Evolutionary conservation across 2,113 vertebrate genomes (phyloP).

Genomic region (Antechinus flavipes): DNA sequence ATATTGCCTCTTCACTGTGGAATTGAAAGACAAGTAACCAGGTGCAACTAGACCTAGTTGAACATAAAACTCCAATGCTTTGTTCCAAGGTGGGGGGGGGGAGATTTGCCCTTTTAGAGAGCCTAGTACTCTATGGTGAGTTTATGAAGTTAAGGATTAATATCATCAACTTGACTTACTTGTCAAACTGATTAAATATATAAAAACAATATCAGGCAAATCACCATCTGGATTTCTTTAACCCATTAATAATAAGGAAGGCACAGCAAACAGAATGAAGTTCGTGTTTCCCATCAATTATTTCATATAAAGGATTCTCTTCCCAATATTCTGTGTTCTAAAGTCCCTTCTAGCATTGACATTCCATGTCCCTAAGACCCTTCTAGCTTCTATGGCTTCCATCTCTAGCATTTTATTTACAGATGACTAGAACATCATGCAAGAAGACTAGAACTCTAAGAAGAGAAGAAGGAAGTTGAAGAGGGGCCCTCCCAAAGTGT

Average conservation of each 20-base stretch:
- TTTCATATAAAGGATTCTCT: not conserved
- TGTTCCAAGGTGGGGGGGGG: not conserved
- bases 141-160: constrained; percentile 34
- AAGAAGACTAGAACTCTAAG: not conserved
- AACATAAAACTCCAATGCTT: constrained; percentile 9
- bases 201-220: not conserved
- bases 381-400: not conserved
- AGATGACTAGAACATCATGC: not conserved
- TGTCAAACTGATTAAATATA: constrained; percentile 29
- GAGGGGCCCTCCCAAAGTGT: not conserved
- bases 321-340: not conserved
- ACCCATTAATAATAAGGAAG: not conserved
- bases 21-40: constrained; percentile 27
- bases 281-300: not conserved
- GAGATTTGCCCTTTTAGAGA: not conserved
- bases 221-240: constrained; percentile 10
- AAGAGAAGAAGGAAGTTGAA: not conserved
- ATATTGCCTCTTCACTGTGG: constrained; percentile 23
- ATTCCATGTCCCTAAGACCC: not conserved
- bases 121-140: not conserved
- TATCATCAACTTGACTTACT: constrained; percentile 14
- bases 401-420: not conserved
- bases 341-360: not conserved
- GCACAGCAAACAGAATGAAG: constrained; percentile 24
- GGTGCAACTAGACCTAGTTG: not conserved